A percentile compares a stretch with the other conserved stretches of the same genome.
phyloP scores from a whole-genome alignment of 2,797 vertebrate genomes.

The Myotis myotis region DNA sequence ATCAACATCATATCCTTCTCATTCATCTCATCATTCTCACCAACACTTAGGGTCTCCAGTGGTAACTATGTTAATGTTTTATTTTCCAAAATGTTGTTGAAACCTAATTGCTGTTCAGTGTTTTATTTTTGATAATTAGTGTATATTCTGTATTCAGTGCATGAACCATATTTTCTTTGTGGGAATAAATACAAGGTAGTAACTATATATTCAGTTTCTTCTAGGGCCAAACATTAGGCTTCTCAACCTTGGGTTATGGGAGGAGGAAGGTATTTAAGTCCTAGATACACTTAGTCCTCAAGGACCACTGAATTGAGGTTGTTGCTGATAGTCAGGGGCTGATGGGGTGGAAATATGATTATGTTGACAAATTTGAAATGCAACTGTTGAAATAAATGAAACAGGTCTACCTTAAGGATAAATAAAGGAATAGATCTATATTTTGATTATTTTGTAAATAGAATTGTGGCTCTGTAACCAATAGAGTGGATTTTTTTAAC shows the following conservation, averaged over 20 bases:
- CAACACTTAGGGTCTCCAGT: not conserved
- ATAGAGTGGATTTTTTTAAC: not conserved
- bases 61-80: not conserved
- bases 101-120: not conserved
- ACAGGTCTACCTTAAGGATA: not conserved
- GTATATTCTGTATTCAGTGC: not conserved
- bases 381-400: slow-evolving; percentile 17
- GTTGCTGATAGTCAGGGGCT: not conserved
- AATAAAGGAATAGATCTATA: not conserved
- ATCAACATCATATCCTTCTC: not conserved
- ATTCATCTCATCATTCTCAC: not conserved
- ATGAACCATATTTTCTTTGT: not conserved
- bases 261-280: not conserved
- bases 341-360: not conserved
- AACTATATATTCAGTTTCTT: not conserved
- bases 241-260: not conserved
- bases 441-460: slow-evolving; percentile 36
- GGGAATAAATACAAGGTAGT: not conserved
- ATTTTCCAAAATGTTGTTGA: not conserved
- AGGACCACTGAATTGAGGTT: not conserved
- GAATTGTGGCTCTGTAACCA: slow-evolving; percentile 18
- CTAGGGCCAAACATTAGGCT: not conserved
- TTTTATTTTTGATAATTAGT: not conserved
- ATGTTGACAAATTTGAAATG: not conserved
- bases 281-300: not conserved